Conservation (phyloP, 2,113 vertebrate species). For the Oxyruncus cristatus region DNA sequence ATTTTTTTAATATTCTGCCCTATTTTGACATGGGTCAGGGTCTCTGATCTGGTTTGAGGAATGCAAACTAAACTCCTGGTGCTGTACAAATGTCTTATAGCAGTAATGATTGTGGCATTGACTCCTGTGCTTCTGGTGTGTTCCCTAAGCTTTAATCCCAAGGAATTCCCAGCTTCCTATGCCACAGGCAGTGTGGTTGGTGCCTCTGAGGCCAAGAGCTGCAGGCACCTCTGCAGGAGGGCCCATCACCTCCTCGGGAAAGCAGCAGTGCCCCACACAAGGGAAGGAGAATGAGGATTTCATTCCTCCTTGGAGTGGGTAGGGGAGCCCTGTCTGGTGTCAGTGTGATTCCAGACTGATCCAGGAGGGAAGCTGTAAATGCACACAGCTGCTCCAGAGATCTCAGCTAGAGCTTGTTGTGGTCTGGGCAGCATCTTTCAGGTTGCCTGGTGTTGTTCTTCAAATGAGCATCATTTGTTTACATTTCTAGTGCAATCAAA, state of each 20-base stretch:
- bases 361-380: neutral
- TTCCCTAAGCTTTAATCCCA: neutral
- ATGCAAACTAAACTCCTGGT: neutral
- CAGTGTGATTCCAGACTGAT: fast-evolving
- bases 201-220: neutral
- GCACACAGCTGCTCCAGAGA: neutral
- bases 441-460: neutral
- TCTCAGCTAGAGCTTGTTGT: neutral
- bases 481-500: neutral
- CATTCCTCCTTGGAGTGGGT: neutral
- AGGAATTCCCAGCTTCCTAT: fast-evolving
- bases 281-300: neutral
- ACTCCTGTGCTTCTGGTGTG: fast-evolving
- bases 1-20: neutral
- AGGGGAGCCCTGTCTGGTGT: neutral
- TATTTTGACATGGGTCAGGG: neutral
- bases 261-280: fast-evolving
- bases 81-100: neutral
- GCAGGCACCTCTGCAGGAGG: neutral
- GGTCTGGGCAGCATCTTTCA: neutral
- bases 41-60: neutral
- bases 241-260: neutral
- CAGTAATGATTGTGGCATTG: neutral
- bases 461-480: neutral
- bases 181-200: neutral